Evolutionary conservation across 2,888 invertebrate species (phyloP).

Genomic region (Alviniconcha strummeri): DNA sequence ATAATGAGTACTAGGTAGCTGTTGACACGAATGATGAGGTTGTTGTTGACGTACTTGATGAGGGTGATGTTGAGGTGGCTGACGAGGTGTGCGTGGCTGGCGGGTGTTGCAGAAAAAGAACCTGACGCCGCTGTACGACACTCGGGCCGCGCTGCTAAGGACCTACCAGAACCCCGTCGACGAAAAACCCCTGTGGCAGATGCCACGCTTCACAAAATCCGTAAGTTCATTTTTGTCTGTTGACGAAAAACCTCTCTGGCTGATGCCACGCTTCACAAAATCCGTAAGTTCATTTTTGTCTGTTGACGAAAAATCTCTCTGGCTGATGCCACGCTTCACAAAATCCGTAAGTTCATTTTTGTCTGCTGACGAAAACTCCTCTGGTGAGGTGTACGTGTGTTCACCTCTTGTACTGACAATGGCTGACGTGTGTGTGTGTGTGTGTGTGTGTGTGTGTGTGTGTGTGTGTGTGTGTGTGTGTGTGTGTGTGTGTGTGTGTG

Average conservation of each 20-base stretch:
- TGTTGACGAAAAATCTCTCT: slow-evolving; percentile 48
- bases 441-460: slow-evolving; percentile 1
- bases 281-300: slow-evolving; percentile 44
- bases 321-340: slow-evolving; percentile 69
- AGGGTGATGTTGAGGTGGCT: neutral
- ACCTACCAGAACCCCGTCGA: slow-evolving; percentile 71
- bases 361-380: neutral
- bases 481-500: neutral
- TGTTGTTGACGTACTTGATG: neutral
- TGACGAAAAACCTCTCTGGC: slow-evolving; percentile 60
- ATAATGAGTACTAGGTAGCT: neutral
- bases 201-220: slow-evolving; percentile 64
- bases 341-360: slow-evolving; percentile 48
- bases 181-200: slow-evolving; percentile 66
- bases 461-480: neutral
- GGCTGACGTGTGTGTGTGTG: slow-evolving; percentile 23
- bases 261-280: slow-evolving; percentile 66
- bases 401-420: neutral
- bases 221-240: slow-evolving; percentile 40
- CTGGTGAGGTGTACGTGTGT: neutral
- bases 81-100: neutral
- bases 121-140: slow-evolving; percentile 59
- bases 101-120: slow-evolving; percentile 31
- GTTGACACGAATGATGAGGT: neutral
- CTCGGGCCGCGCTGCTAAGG: slow-evolving; percentile 66